Conservation (phyloP, 2,113 vertebrate species). For the Neotragus pygmaeus region DNA sequence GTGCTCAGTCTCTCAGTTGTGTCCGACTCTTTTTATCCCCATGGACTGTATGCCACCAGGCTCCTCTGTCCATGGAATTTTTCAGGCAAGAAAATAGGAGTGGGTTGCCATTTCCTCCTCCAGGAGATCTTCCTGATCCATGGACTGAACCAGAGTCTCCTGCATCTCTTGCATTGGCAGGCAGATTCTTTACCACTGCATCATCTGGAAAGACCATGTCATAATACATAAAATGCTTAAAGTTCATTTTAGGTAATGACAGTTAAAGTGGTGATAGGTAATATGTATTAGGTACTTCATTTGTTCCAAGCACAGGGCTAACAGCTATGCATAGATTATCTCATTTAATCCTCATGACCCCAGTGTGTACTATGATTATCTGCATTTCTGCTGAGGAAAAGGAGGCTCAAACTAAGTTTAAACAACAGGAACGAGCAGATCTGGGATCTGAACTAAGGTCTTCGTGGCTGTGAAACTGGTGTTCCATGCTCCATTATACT, state of each 20-base stretch:
- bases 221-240: background rate
- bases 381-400: background rate
- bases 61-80: background rate
- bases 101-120: background rate
- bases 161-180: background rate
- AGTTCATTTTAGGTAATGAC: background rate
- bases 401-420: background rate
- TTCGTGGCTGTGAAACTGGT: background rate
- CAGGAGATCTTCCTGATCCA: background rate
- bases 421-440: background rate
- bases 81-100: background rate
- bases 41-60: background rate
- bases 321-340: background rate
- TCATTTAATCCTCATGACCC: background rate
- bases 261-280: background rate
- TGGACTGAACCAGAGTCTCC: background rate
- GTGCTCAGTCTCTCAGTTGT: background rate
- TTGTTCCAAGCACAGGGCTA: background rate
- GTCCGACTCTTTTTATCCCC: background rate
- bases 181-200: background rate
- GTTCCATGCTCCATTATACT: background rate
- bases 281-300: background rate
- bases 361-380: background rate
- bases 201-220: background rate
- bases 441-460: background rate